Evolutionary conservation across 35 echinoderm and acorn worm genomes (phyloP).

Genomic region (Apostichopus californicus): DNA sequence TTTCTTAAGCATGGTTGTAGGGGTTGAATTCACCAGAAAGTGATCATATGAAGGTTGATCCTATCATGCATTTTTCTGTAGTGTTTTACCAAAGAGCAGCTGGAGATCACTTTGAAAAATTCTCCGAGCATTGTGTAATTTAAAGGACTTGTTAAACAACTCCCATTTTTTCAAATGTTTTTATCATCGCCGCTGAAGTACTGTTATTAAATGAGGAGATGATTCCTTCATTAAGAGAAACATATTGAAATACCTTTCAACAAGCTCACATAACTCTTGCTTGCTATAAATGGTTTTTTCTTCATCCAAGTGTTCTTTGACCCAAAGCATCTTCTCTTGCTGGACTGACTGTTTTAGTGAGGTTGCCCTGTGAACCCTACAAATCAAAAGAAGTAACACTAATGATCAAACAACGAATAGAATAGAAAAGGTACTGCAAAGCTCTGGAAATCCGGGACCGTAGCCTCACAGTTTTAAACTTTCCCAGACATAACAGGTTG

Average conservation of each 20-base stretch:
- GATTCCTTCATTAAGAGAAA: not conserved
- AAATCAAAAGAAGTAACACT: too few relatives aligned
- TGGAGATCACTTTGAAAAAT: too few relatives aligned
- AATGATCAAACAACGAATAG: not conserved
- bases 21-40: not conserved
- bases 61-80: too few relatives aligned
- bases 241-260: slow-evolving; percentile 13
- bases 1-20: not conserved
- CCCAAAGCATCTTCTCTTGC: slow-evolving; percentile 43
- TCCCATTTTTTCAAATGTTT: not conserved
- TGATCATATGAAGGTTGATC: not conserved
- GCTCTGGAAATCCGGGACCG: not conserved
- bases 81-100: too few relatives aligned
- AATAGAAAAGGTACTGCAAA: not conserved
- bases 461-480: not conserved
- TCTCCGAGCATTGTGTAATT: too few relatives aligned
- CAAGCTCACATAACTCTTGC: slow-evolving; percentile 32
- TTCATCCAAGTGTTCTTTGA: slow-evolving; percentile 44
- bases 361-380: slow-evolving; percentile 27
- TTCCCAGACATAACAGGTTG: not conserved
- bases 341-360: slow-evolving; percentile 15
- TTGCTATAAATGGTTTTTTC: slow-evolving; percentile 23
- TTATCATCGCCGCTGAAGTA: not conserved
- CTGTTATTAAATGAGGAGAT: too few relatives aligned
- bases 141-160: not conserved